These are phyloP conservation scores for Aphodius granarius DNA, from an alignment of 2,888 invertebrate species.

Conservation along the genomic window DNA sequence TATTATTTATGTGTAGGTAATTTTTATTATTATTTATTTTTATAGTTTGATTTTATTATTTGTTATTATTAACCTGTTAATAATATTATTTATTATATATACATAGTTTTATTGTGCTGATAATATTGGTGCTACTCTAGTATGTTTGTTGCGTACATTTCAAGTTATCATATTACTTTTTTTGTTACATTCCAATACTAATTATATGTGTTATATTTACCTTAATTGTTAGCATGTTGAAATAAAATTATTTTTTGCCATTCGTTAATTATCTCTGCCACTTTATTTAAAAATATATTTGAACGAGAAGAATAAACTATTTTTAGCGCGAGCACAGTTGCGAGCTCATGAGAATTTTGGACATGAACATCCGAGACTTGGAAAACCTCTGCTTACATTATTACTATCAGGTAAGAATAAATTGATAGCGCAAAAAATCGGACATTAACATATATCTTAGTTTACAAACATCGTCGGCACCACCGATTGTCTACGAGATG, in stretches of 20 bases:
- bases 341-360: constrained; percentile 23
- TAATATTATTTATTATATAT: background rate
- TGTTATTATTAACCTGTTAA: background rate
- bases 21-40: background rate
- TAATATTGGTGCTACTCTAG: background rate
- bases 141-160: background rate
- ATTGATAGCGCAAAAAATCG: background rate
- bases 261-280: too few relatives aligned
- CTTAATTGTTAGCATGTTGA: background rate
- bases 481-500: constrained; percentile 42
- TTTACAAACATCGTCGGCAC: constrained; percentile 29
- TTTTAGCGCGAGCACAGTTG: constrained; percentile 23
- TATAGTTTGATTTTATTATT: background rate
- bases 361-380: constrained; percentile 19
- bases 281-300: background rate
- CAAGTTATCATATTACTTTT: background rate
- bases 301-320: background rate
- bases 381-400: constrained; percentile 23
- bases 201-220: background rate
- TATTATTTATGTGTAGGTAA: background rate
- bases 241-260: background rate
- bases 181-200: background rate
- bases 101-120: background rate
- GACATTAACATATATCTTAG: constrained; percentile 25
- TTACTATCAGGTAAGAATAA: constrained; percentile 22